Conservation (phyloP, 2,113 vertebrate species). For the Saguinus imperator region DNA sequence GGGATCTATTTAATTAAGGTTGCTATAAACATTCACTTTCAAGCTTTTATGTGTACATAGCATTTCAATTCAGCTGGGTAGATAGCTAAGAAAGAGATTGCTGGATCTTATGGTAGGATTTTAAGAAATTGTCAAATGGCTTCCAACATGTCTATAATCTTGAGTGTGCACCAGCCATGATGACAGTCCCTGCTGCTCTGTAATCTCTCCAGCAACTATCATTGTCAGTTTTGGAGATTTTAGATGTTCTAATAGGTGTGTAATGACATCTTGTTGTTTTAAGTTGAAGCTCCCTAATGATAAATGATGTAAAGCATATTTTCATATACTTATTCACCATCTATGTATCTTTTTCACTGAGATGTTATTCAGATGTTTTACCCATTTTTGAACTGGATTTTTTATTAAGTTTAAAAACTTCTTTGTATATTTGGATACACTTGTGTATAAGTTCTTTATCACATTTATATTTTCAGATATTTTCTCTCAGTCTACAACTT, state of each 20-base stretch:
- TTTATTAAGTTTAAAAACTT: not conserved
- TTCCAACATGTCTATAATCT: not conserved
- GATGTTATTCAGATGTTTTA: not conserved
- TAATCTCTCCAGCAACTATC: not conserved
- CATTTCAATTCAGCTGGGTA: not conserved
- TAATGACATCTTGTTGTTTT: not conserved
- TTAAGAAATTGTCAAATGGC: not conserved
- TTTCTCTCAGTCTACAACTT: not conserved
- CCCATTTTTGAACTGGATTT: not conserved
- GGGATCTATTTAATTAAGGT: not conserved
- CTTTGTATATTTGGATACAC: not conserved
- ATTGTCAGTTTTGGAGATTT: not conserved
- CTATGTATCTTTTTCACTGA: not conserved
- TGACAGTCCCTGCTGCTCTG: not conserved
- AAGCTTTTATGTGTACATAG: not conserved
- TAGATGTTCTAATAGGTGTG: not conserved
- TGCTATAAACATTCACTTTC: not conserved
- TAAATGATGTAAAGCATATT: not conserved
- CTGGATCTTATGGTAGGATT: not conserved
- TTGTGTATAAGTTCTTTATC: not conserved
- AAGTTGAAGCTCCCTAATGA: not conserved
- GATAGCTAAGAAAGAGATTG: not conserved
- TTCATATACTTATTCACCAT: not conserved
- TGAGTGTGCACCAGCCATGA: not conserved
- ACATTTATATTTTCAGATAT: not conserved